Evolutionary conservation across 2,113 vertebrate species (phyloP), one percentile per base, ranked within the genome.

Genomic region (Trachemys scripta): DNA sequence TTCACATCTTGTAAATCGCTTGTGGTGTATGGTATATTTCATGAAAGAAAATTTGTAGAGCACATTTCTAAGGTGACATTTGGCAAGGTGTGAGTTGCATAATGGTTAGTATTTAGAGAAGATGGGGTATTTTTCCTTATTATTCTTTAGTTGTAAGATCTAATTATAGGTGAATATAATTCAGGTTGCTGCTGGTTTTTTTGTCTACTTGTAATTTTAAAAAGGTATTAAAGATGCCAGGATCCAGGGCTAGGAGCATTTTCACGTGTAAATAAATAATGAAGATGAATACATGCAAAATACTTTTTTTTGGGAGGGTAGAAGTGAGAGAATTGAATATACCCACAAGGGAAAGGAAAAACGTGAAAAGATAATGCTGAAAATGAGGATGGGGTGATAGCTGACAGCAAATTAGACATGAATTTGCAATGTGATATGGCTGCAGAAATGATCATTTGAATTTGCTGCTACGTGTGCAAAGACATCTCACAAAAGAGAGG

Each of bases 341-440:
- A 90, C 3, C 49, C 35, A 19, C 22, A 85, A 54, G 35, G 69
- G 85, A 96, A 90, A 22, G 16, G 78, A 95, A 93, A 93, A 94
- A 95, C 75, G 24, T 62, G 90, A 94, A 84, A 72, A 87, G 16
- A 80, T 38, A 16, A 0, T 51, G n/a, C 27, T 88, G 90, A 84
- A 89, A 94, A 56, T 80, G 81, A 56, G n/a, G 25, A 59, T 72
- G 57, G 11, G 16, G 1, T 62, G 57, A n/a, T 83, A 88, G 45
- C 57, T 94, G 88, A 31, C 82, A n/a, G 16, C 62, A 94, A 88
- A 65, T 19, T 25, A 0, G 45, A n/a, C 69, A 38, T 42, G 76
- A 54, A 50, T 54, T 4, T 84, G 90, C 80, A 88, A 56, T 51
- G 38, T 2, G 51, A 87, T 95, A 87, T 0, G 1, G 10, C 27